These are phyloP conservation scores for Percopsis transmontana DNA, from an alignment of 2,113 vertebrate species.

Conservation along the genomic window DNA sequence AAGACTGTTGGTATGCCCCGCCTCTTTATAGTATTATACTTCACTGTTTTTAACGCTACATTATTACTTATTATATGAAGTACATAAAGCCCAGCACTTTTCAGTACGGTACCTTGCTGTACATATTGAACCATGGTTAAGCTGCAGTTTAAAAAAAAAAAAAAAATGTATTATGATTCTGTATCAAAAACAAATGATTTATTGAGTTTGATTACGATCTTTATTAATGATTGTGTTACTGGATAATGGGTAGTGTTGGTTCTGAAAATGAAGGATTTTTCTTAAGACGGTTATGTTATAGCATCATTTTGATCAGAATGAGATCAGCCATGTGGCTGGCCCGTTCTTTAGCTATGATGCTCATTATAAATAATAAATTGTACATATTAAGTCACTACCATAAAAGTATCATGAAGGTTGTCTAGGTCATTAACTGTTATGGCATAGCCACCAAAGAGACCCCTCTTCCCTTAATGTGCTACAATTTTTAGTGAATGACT, in stretches of 20 bases:
- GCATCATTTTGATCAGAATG: neutral
- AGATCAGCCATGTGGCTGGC: neutral
- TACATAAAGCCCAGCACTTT: conserved; percentile 74
- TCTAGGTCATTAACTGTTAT: neutral
- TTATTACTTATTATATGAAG: no score
- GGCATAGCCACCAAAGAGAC: conserved; percentile 1
- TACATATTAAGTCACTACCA: neutral
- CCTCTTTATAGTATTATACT: conserved; percentile 76
- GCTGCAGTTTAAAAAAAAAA: conserved; percentile 54
- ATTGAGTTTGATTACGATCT: conserved; percentile 27
- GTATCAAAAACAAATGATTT: conserved; percentile 16
- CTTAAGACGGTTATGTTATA: neutral
- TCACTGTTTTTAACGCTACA: conserved; percentile 59
- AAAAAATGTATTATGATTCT: conserved; percentile 21
- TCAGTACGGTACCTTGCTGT: conserved; percentile 60
- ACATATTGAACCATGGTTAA: conserved; percentile 65
- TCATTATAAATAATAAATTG: neutral
- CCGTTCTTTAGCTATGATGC: no score
- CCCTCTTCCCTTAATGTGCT: neutral
- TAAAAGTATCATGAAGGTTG: neutral
- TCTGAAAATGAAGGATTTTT: conserved; percentile 25
- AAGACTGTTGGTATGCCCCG: conserved; percentile 41
- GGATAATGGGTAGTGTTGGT: conserved; percentile 19
- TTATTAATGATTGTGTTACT: conserved; percentile 25
- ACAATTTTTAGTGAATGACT: conserved; percentile 1